phyloP scores from a whole-genome alignment of 2,113 vertebrate species.

The Speoplatyrhinus poulsoni region DNA sequence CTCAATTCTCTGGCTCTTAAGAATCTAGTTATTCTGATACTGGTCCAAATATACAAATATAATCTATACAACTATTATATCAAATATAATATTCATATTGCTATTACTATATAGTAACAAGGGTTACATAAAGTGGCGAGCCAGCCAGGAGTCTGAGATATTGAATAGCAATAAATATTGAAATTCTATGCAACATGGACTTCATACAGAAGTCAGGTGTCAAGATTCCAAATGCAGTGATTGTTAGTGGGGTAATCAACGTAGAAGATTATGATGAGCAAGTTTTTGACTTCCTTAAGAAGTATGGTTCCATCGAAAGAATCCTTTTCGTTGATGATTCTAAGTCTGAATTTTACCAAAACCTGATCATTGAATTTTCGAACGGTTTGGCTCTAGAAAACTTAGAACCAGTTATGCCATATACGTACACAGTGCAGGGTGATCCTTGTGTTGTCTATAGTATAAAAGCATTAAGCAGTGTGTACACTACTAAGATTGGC shows the following conservation, averaged over 20 bases:
- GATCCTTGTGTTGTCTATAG: neutral
- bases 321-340: neutral
- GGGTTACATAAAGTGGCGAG: constrained; percentile 17
- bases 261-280: constrained; percentile 11
- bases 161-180: constrained; percentile 8
- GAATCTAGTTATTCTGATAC: too few relatives aligned
- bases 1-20: too few relatives aligned
- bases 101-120: too few relatives aligned
- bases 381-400: neutral
- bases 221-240: constrained; percentile 21
- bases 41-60: too few relatives aligned
- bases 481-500: neutral
- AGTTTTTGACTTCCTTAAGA: constrained; percentile 1
- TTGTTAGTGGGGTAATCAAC: constrained; percentile 12
- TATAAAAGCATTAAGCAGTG: neutral
- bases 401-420: neutral
- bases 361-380: neutral
- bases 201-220: constrained; percentile 13
- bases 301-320: constrained; percentile 9
- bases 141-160: constrained; percentile 19
- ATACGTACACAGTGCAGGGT: neutral
- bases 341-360: neutral
- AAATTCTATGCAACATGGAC: neutral
- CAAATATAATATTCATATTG: too few relatives aligned
- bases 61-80: too few relatives aligned